Evolutionary conservation across 2,888 invertebrate species (phyloP).

Genomic region (Lutraria lutraria): DNA sequence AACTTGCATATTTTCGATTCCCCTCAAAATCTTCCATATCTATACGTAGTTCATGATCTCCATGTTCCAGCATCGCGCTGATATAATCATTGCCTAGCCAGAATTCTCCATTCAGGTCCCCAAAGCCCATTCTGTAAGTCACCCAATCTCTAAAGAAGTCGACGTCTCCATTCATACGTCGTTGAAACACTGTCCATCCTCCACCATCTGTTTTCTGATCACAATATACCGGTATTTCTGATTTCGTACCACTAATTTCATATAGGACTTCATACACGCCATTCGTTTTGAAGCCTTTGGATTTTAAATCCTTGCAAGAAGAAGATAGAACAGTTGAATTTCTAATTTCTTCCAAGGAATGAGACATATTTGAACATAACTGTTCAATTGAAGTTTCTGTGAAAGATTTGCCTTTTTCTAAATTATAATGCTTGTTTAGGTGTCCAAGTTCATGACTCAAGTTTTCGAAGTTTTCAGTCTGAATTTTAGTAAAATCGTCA

Average conservation of each 20-base stretch:
- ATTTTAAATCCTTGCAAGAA: background rate
- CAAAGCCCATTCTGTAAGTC: constrained; percentile 56
- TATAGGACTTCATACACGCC: background rate
- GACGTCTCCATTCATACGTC: constrained; percentile 13
- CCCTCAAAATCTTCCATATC: constrained; percentile 49
- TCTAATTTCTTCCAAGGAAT: background rate
- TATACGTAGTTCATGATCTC: constrained; percentile 39
- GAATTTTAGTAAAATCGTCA: background rate
- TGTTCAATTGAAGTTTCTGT: background rate
- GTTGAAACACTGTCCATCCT: constrained; percentile 49
- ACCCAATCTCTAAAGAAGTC: constrained; percentile 51
- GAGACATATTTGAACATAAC: background rate
- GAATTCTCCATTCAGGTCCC: constrained; percentile 42
- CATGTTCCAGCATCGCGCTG: constrained; percentile 18
- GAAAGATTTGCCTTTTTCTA: background rate
- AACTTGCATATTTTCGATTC: constrained; percentile 47
- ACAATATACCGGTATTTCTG: constrained; percentile 15
- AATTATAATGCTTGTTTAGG: background rate
- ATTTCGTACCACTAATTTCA: background rate
- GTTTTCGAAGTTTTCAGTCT: background rate
- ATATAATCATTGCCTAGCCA: constrained; percentile 54
- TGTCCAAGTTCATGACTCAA: background rate
- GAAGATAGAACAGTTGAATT: background rate
- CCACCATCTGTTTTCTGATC: constrained; percentile 50
- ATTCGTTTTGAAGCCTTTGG: background rate